These are phyloP conservation scores for Drosophila obscura DNA, from an alignment of 1,140 invertebrate genomes.

Conservation along the genomic window DNA sequence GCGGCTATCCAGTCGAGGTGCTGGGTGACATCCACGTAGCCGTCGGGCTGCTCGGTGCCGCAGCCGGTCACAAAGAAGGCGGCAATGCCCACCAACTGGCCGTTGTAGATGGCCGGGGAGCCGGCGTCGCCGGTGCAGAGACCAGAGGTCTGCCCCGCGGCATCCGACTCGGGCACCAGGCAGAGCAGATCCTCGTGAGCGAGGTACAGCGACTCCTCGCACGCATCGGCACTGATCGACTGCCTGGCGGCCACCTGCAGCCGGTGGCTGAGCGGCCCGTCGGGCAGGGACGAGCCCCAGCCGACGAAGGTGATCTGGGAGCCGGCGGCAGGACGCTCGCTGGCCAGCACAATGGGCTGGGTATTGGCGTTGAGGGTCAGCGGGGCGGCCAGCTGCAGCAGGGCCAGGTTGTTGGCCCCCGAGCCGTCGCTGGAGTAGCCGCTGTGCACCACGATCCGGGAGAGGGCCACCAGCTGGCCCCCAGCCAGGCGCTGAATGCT, in stretches of 20 bases:
- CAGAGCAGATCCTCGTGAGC: slow-evolving; percentile 63
- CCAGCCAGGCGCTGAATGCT: slow-evolving; percentile 72
- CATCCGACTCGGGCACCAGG: slow-evolving; percentile 14
- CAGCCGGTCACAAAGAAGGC: slow-evolving; percentile 66
- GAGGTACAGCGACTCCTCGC: slow-evolving; percentile 38
- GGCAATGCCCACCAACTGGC: slow-evolving; percentile 72
- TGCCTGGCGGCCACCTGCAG: slow-evolving; percentile 56
- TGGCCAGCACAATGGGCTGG: slow-evolving; percentile 58
- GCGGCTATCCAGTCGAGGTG: slow-evolving; percentile 84
- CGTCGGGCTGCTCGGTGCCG: slow-evolving; percentile 84
- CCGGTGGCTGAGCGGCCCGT: slow-evolving; percentile 43
- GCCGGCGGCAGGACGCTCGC: slow-evolving; percentile 43
- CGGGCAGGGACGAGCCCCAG: slow-evolving; percentile 56
- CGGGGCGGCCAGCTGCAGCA: slow-evolving; percentile 57
- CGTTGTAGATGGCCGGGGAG: slow-evolving; percentile 67
- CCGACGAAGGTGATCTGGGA: slow-evolving; percentile 50
- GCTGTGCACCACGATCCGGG: slow-evolving; percentile 56
- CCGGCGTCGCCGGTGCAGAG: slow-evolving; percentile 73
- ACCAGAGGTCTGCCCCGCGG: slow-evolving; percentile 26
- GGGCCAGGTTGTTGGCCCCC: slow-evolving; percentile 62
- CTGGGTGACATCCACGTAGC: slow-evolving; percentile 84
- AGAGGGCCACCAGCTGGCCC: slow-evolving; percentile 55
- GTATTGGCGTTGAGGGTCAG: slow-evolving; percentile 59
- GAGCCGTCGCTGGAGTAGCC: slow-evolving; percentile 24
- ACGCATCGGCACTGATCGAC: slow-evolving; percentile 43